Evolutionary conservation across 1,140 invertebrate species (phyloP).

Genomic region (Drosophila lowei): DNA sequence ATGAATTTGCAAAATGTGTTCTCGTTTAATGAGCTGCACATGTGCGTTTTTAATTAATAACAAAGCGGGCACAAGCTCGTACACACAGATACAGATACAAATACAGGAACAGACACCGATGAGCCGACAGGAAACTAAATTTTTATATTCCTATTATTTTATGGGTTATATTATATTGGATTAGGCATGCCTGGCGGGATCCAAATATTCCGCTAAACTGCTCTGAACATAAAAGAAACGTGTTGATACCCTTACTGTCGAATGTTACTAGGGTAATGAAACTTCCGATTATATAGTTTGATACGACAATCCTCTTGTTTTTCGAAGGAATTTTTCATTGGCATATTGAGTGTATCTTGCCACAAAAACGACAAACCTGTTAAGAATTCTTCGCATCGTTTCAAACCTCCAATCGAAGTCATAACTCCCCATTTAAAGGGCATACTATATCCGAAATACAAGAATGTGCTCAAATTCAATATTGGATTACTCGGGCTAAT

Average conservation of each 20-base stretch:
- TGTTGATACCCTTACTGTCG: too few relatives aligned
- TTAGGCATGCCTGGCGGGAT: slow-evolving; percentile 2
- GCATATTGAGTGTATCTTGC: too few relatives aligned
- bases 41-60: slow-evolving; percentile 73
- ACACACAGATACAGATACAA: not conserved
- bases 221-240: too few relatives aligned
- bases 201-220: slow-evolving; percentile 20
- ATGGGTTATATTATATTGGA: slow-evolving; percentile 12
- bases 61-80: slow-evolving; percentile 28
- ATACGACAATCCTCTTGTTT: too few relatives aligned
- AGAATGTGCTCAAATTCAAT: slow-evolving; percentile 13
- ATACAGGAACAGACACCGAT: not conserved
- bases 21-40: slow-evolving; percentile 68
- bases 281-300: too few relatives aligned
- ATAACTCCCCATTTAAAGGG: too few relatives aligned
- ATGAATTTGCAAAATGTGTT: slow-evolving; percentile 68
- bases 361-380: too few relatives aligned
- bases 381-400: too few relatives aligned
- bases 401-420: too few relatives aligned
- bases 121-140: slow-evolving; percentile 1
- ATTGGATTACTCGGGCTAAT: slow-evolving; percentile 41
- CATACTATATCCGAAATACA: not conserved
- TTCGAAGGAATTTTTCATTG: too few relatives aligned
- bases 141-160: slow-evolving; percentile 37
- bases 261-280: too few relatives aligned